Evolutionary conservation across 2,797 vertebrate genomes (phyloP), one percentile per base, ranked within the genome.

Genomic region (Sebastes baramenuke): DNA sequence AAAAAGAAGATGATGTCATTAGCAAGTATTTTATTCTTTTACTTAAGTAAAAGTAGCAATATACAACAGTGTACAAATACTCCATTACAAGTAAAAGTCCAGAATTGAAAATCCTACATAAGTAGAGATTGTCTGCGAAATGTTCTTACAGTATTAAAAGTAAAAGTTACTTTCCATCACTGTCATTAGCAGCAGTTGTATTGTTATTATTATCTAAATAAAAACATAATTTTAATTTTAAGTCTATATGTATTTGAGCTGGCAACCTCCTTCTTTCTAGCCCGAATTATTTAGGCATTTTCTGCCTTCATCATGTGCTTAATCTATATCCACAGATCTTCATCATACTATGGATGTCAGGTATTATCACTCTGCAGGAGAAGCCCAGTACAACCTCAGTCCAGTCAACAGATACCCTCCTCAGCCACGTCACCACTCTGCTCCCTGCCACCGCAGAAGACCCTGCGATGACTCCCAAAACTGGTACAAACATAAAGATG

Each of bases 401-500:
- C 83, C 36, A 8, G 56, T 24, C 5, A 56, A 46, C 79, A 34
- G 59, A 24, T 54, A 24, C 58, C 67, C 54, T 14, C 82, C 42
- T 67, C 78, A 77, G 36, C 60, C 73, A 6, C 49, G 24, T 59
- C 59, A 42, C 27, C 38, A 56, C 54, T 68, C 69, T 12, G n/a
- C 46, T 10, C 20, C 55, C 12, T 52, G 27, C 13, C 72, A 36
- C 12, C 74, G 42, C 18, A 24, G 18, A 22, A 18, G 55, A 29
- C 25, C 46, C 29, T 65, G 67, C 27, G 32, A 49, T 32, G 46
- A 84, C 13, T 22, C 62, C 2, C 65, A 80, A 6, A 52, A 64
- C 61, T 75, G 89, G 92, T 92, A 89, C 80, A 75, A 20, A 58
- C 12, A 14, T 12, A 24, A 55, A 55, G 5, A 55, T 55, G 22